phyloP scores from a whole-genome alignment of 2,888 invertebrate species.

The Embidobia sp. region DNA sequence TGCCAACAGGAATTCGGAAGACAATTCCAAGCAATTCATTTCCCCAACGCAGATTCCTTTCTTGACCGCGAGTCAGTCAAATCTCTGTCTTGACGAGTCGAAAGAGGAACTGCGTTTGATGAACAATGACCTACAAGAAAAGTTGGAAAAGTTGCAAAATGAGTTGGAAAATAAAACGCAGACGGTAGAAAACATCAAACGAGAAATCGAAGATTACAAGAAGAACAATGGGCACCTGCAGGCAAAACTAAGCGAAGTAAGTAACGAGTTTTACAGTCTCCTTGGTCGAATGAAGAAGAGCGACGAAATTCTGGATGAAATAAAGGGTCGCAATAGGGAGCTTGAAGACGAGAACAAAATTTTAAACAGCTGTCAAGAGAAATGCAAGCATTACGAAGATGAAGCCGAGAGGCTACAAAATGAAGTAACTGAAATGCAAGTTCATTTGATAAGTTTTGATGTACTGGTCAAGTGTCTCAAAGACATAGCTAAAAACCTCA shows the following conservation, averaged over 20 bases:
- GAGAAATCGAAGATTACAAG: constrained; percentile 82
- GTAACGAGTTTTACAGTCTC: constrained; percentile 75
- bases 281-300: constrained; percentile 38
- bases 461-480: constrained; percentile 76
- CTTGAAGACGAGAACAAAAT: constrained; percentile 72
- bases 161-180: constrained; percentile 81
- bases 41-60: constrained; percentile 11
- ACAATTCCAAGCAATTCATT: constrained; percentile 13
- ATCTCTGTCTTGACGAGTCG: not conserved
- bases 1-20: constrained; percentile 13
- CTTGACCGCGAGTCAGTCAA: constrained; percentile 9
- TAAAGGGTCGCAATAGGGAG: constrained; percentile 37
- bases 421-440: constrained; percentile 77
- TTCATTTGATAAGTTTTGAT: constrained; percentile 83
- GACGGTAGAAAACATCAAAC: constrained; percentile 82
- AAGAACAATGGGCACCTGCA: constrained; percentile 79
- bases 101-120: constrained; percentile 9
- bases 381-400: constrained; percentile 82
- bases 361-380: constrained; percentile 80
- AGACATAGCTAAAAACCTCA: constrained; percentile 84
- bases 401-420: constrained; percentile 84
- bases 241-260: constrained; percentile 83
- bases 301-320: constrained; percentile 38
- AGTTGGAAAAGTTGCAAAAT: constrained; percentile 84
- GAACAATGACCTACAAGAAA: constrained; percentile 74